Base-by-base conservation (phyloP, 2,888 invertebrate species). In the Lithophane leautieri region DNA sequence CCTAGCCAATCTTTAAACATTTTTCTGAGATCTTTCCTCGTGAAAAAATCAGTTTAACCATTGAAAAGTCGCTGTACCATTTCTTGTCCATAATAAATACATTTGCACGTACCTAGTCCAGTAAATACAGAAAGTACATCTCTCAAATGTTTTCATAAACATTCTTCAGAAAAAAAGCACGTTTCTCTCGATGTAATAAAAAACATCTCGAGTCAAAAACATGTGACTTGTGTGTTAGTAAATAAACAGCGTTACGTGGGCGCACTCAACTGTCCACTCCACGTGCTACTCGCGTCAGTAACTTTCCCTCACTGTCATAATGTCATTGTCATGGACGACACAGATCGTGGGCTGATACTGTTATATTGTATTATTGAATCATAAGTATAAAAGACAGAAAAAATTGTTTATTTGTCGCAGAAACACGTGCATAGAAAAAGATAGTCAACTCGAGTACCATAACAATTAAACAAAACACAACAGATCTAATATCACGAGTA, bases 301-400 rank as follows among this genome's bases (percentile, higher is more conserved):
- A 70, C 84, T 84, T 70, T 70, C 70, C 69, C 66, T 47, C 79
- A 81, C 77, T 79, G 84, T 78, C 83, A 86, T 73, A 81, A 76
- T 79, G 84, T 78, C 83, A 86, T 73, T 83, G 75, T 75, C 77
- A 82, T 47, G 80, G 76, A 52, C 78, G 56, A 68, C 47, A 65
- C 68, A 42, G 54, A 71, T 68, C 66, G 70, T 75, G 70, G 68
- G 79, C 56, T 3, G 82, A 62, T 75, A 78, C 25, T 50, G 78
- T 60, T 73, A 11, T 73, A 11, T 78, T 63, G 25, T 28, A 7
- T 9, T 58, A 76, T 74, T 75, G 42, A 42, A 79, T 75, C 58
- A 74, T 73, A 58, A 65, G 44, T 56, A 58, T 70, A 3, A 34
- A 34, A 34, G 34, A 34, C 1, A 34, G 34, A 34, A 34, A 34